Evolutionary conservation across 2,113 vertebrate species (phyloP), one percentile per base, ranked within the genome.

Genomic region (Zeus faber): DNA sequence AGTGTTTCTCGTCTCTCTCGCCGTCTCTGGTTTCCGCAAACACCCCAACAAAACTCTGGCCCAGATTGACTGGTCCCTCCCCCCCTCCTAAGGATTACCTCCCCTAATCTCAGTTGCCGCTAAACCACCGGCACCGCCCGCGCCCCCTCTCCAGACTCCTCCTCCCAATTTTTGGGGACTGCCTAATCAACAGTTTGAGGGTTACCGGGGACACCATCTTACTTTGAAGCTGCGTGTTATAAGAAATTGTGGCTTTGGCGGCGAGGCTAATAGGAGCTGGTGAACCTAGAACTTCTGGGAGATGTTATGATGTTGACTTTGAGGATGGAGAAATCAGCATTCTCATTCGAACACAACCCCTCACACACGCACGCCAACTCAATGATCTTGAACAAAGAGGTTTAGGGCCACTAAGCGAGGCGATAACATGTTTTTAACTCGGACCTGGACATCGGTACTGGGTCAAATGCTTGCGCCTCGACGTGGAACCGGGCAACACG

Each of bases 91-190:
- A 29, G 78, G 86, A 89, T 89, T 88, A 89, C 31, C 62, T 59
- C 73, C 55, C 54, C 67, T 88, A 88, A 89, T 87, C 88, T 84
- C 77, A 49, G 65, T 74, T 72, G 71, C 80, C 77, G 74, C 72
- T 84, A 82, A 84, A 70, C 50, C 68, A 67, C 50, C 57, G 51
- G 56, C 61, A 66, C 72, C 14, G 61, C 73, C 41, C 64, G 59
- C 31, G 72, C 73, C 71, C 41, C 16, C 29, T 67, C 41, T 47
- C 59, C 39, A 58, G 20, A 41, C 46, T 22, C 59, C 40, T 52
- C 18, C 31, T 27, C 27, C 27, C 8, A 8, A 4, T 5, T 8
- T 29, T 29, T 29, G 27, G 53, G 47, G 65, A 64, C 75, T 70
- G 74, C 71, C 76, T 80, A 74, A 86, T 83, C 75, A 83, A 83